phyloP scores from a whole-genome alignment of 2,113 vertebrate species.

The Electrona antarctica region DNA sequence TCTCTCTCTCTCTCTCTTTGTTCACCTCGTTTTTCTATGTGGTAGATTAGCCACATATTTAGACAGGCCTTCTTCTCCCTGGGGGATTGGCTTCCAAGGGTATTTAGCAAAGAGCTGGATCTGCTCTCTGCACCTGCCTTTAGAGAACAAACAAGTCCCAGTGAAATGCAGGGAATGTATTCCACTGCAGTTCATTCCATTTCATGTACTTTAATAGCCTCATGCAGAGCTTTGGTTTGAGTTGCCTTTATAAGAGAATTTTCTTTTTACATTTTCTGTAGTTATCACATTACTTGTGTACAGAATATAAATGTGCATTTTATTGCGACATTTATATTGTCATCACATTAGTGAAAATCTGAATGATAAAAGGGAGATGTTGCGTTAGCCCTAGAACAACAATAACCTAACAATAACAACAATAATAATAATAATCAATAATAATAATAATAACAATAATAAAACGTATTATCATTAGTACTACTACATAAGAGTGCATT shows the following conservation, averaged over 20 bases:
- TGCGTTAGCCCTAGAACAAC: no score
- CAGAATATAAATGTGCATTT: not conserved
- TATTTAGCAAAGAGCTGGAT: conserved; percentile 59
- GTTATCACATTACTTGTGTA: not conserved
- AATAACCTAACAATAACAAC: no score
- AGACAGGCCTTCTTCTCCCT: conserved; percentile 57
- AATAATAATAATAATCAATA: no score
- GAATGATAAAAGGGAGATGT: no score
- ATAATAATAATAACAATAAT: no score
- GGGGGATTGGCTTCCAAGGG: conserved; percentile 60
- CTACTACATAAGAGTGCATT: no score
- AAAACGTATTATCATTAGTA: no score
- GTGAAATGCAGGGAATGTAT: conserved; percentile 38
- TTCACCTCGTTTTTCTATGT: conserved; percentile 41
- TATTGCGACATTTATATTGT: not conserved
- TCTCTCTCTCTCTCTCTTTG: conserved; percentile 39
- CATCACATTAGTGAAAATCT: no score
- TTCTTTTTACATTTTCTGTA: no score
- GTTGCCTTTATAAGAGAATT: no score
- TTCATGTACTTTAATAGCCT: not conserved
- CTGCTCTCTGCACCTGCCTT: conserved; percentile 60
- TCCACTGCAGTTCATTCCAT: conserved; percentile 33
- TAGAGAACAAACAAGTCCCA: conserved; percentile 52
- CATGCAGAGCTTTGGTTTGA: no score
- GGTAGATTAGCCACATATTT: conserved; percentile 73